Percentiles rank a stretch among this genome's conserved stretches.
Evolutionary conservation across 2,797 vertebrate species (phyloP).

Genomic region (Echeneis naucrates): DNA sequence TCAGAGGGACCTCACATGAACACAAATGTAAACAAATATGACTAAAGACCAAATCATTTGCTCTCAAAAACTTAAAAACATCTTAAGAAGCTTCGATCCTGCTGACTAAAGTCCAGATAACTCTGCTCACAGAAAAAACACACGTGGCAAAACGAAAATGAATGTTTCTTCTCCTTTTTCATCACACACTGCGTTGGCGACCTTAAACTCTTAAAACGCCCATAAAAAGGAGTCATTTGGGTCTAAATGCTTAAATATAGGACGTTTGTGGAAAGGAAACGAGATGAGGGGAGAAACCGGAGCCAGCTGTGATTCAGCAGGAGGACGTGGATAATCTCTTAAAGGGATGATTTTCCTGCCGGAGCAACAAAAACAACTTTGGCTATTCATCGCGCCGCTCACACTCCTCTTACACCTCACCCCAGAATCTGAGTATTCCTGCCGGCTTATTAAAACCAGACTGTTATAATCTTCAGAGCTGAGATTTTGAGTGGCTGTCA

Average conservation of each 20-base stretch:
- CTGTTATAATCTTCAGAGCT: slow-evolving; percentile 21
- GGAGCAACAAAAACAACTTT: background rate
- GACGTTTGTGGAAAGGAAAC: background rate
- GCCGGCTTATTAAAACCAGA: slow-evolving; percentile 6
- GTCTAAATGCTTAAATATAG: background rate
- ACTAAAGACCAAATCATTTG: too few relatives aligned
- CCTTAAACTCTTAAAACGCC: background rate
- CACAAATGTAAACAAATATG: too few relatives aligned
- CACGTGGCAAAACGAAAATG: too few relatives aligned
- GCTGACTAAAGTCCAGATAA: too few relatives aligned
- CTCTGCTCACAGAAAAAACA: too few relatives aligned
- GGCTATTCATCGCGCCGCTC: background rate
- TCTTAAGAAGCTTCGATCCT: too few relatives aligned
- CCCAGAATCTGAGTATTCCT: background rate
- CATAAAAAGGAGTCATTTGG: background rate
- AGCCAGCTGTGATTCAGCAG: background rate
- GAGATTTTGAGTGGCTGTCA: slow-evolving; percentile 49
- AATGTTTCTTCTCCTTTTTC: too few relatives aligned
- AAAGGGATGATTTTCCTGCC: background rate
- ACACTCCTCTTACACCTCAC: background rate
- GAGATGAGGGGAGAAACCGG: background rate
- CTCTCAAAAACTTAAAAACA: too few relatives aligned
- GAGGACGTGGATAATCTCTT: background rate
- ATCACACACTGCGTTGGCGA: background rate
- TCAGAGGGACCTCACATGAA: too few relatives aligned